Percentiles rank a stretch among this genome's conserved stretches.
phyloP scores from a whole-genome alignment of 2,113 vertebrate species.

The Antechinus stuartii region DNA sequence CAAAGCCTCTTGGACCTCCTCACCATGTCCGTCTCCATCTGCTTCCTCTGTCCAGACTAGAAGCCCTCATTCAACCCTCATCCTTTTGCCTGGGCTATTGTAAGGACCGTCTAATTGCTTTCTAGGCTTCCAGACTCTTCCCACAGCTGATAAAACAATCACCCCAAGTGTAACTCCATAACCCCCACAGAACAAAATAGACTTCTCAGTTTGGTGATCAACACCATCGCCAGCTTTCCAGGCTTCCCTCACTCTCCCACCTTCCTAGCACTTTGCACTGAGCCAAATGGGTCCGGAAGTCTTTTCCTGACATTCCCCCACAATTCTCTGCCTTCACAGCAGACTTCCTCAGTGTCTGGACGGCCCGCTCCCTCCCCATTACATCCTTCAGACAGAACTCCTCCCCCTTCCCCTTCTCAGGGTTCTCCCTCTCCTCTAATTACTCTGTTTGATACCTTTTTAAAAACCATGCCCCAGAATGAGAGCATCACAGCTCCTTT shows the following conservation, averaged over 20 bases:
- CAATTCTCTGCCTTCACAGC: neutral
- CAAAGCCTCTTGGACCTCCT: conserved; percentile 24
- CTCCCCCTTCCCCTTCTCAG: neutral
- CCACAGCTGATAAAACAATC: neutral
- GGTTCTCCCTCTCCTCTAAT: neutral
- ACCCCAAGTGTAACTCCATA: neutral
- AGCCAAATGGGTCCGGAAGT: neutral
- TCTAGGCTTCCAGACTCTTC: neutral
- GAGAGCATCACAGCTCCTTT: neutral
- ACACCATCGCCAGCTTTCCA: neutral
- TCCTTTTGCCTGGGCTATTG: neutral
- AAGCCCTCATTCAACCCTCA: neutral
- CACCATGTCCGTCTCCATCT: neutral
- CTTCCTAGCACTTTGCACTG: neutral
- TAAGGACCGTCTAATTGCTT: neutral
- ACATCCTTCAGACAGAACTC: neutral
- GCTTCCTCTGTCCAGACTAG: neutral
- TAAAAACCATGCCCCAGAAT: neutral
- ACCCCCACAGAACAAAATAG: neutral
- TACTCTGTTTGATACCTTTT: neutral
- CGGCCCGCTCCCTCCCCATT: neutral
- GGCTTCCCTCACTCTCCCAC: neutral
- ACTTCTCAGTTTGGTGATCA: neutral
- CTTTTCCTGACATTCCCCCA: neutral
- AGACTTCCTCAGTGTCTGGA: neutral